Conservation (phyloP, 1,140 invertebrate genomes). For the Pteromalus puparum region DNA sequence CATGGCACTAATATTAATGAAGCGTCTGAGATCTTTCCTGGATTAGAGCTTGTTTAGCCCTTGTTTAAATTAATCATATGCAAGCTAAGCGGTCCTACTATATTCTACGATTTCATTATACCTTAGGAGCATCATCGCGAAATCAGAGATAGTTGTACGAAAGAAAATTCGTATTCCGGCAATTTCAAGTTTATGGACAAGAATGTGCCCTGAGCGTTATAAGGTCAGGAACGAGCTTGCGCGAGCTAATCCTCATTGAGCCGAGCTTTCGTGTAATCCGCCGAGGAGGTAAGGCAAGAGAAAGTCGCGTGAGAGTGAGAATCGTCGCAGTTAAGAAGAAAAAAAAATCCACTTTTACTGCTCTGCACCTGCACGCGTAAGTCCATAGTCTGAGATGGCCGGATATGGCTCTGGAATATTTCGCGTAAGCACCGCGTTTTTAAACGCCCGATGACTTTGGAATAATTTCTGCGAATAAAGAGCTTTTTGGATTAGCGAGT, state of each 20-base stretch:
- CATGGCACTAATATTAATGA: constrained; percentile 55
- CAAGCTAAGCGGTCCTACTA: no score
- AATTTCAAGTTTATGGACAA: constrained; percentile 28
- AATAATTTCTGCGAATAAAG: neutral
- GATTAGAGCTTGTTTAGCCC: neutral
- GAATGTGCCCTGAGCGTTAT: constrained; percentile 29
- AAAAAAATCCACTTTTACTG: constrained; percentile 17
- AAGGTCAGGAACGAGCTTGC: constrained; percentile 29
- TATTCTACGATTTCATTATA: no score
- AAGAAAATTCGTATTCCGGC: constrained; percentile 7
- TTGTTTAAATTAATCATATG: neutral
- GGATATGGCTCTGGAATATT: neutral
- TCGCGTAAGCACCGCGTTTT: neutral
- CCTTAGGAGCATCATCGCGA: no score
- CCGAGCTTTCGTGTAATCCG: constrained; percentile 47
- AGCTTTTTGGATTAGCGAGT: neutral
- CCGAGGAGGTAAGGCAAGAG: neutral
- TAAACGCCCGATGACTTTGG: neutral
- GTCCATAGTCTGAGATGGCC: neutral
- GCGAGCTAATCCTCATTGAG: constrained; percentile 41
- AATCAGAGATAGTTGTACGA: neutral
- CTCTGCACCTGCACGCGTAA: neutral
- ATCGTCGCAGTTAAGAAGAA: constrained; percentile 1
- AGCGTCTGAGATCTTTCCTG: neutral
- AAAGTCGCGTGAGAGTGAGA: constrained; percentile 22